These are phyloP conservation scores for Solenopsis invicta DNA, from an alignment of 1,140 invertebrate genomes.

Conservation along the genomic window DNA sequence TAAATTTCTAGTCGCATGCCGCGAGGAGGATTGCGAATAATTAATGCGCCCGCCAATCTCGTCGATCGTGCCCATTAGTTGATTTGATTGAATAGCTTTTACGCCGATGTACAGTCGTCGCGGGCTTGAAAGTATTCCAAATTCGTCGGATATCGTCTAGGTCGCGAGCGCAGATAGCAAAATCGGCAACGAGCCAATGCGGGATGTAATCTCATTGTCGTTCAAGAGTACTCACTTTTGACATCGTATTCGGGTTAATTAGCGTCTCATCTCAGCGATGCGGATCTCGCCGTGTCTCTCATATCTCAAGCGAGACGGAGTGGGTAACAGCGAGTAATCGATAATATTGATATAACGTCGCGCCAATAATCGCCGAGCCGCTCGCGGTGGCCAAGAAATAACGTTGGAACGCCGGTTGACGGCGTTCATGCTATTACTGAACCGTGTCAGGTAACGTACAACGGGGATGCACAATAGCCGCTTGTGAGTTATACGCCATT, in stretches of 20 bases:
- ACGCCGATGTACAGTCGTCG: background rate
- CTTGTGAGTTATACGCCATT: slow-evolving; percentile 1
- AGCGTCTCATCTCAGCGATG: slow-evolving; percentile 55
- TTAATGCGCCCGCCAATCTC: slow-evolving; percentile 37
- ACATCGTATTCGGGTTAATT: slow-evolving; percentile 68
- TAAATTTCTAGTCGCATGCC: background rate
- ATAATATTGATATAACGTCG: slow-evolving; percentile 72
- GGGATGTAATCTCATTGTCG: slow-evolving; percentile 34
- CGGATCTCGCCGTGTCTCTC: slow-evolving; percentile 27
- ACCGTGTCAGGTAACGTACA: background rate
- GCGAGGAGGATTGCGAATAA: slow-evolving; percentile 33
- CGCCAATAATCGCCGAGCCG: slow-evolving; percentile 62
- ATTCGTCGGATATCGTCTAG: background rate
- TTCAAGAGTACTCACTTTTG: slow-evolving; percentile 3
- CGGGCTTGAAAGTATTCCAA: background rate
- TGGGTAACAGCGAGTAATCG: slow-evolving; percentile 64
- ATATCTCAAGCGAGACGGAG: slow-evolving; percentile 48
- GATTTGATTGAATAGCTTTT: slow-evolving; percentile 34
- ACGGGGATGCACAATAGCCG: background rate
- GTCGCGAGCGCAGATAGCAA: background rate
- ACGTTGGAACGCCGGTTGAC: slow-evolving; percentile 32
- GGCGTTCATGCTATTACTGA: slow-evolving; percentile 12
- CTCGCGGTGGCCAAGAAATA: slow-evolving; percentile 40
- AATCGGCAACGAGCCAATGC: background rate
- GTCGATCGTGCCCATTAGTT: slow-evolving; percentile 23